Conservation (phyloP, 2,797 vertebrate species). For the Pipistrellus nathusii region DNA sequence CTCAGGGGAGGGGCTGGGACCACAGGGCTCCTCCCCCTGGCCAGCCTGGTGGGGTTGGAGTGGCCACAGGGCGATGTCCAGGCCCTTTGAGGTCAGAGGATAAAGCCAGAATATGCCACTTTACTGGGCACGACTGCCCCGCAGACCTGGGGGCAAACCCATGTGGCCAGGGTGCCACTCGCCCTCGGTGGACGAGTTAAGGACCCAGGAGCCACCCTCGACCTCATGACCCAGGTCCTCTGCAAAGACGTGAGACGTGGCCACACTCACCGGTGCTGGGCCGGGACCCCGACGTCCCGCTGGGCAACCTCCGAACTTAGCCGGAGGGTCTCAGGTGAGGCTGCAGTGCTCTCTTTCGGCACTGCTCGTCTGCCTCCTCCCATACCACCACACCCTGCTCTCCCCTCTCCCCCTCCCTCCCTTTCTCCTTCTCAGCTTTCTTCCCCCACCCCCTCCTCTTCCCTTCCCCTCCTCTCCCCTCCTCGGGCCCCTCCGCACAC, state of each 20-base stretch:
- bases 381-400: fast-evolving
- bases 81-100: not conserved
- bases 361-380: fast-evolving
- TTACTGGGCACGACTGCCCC: not conserved
- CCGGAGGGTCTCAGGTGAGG: not conserved
- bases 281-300: not conserved
- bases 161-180: no score
- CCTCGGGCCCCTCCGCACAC: no score
- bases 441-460: not conserved
- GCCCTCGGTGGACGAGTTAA: not conserved
- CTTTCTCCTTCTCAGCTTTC: not conserved
- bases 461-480: not conserved
- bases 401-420: no score
- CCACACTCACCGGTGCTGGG: not conserved
- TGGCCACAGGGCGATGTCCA: no score
- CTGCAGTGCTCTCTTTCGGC: not conserved
- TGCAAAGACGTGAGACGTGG: not conserved
- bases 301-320: not conserved
- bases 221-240: not conserved
- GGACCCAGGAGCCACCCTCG: not conserved
- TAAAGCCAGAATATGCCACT: not conserved
- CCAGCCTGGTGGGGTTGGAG: not conserved
- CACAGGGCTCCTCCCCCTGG: not conserved
- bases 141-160: not conserved
- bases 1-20: not conserved